phyloP scores from a whole-genome alignment of 1,140 invertebrate species.

The Heliothis virescens region DNA sequence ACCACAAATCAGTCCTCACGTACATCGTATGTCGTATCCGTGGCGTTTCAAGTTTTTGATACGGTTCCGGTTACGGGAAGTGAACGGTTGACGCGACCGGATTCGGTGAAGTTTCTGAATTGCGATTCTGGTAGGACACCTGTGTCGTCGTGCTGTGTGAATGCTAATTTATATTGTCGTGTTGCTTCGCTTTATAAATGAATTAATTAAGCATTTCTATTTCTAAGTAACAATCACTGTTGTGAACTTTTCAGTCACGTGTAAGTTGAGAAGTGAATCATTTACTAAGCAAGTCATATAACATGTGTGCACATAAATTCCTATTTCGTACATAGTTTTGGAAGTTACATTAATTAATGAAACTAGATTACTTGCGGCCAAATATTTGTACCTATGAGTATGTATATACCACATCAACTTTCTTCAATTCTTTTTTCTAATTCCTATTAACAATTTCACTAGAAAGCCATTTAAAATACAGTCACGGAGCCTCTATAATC shows the following conservation, averaged over 20 bases:
- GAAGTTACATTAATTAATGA: neutral
- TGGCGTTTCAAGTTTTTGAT: slow-evolving; percentile 36
- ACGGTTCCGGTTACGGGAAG: slow-evolving; percentile 38
- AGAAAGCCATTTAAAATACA: slow-evolving; percentile 1
- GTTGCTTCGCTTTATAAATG: neutral
- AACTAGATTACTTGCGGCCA: neutral
- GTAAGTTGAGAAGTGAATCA: too few species aligned
- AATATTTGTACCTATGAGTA: neutral
- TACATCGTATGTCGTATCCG: neutral
- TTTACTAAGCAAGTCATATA: too few species aligned
- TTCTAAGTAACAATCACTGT: neutral
- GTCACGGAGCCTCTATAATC: neutral
- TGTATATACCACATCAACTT: neutral
- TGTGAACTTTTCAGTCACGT: too few species aligned
- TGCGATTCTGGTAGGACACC: slow-evolving; percentile 18
- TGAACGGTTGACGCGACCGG: slow-evolving; percentile 37
- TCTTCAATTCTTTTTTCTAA: neutral
- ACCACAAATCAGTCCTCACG: slow-evolving; percentile 2
- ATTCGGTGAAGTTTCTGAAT: slow-evolving; percentile 35
- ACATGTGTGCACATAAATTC: too few species aligned
- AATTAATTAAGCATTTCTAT: neutral
- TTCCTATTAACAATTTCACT: slow-evolving; percentile 7
- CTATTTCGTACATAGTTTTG: too few species aligned
- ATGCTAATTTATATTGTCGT: slow-evolving; percentile 13
- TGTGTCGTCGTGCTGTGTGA: neutral